phyloP scores from a whole-genome alignment of 92 coral and sea anemone genomes.

The Epizoanthus illoricatus region DNA sequence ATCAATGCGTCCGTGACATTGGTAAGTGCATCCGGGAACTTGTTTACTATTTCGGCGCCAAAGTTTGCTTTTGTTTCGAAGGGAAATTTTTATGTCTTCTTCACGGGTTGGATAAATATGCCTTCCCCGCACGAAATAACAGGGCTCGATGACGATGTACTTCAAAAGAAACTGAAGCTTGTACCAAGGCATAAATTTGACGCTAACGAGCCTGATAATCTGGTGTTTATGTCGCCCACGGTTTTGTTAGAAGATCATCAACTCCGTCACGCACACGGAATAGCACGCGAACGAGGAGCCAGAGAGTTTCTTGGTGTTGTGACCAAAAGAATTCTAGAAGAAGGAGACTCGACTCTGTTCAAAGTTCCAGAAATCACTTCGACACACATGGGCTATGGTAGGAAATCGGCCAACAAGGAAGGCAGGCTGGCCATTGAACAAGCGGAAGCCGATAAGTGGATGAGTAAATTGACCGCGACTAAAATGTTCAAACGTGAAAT shows the following conservation, averaged over 20 bases:
- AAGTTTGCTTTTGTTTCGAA: no score
- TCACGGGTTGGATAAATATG: not conserved
- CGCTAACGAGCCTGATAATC: constrained; percentile 27
- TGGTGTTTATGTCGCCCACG: constrained; percentile 42
- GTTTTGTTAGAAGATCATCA: constrained; percentile 18
- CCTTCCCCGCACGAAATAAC: constrained; percentile 24
- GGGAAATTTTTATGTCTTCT: no score
- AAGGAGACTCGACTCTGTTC: not conserved
- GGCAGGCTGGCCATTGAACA: constrained; percentile 16
- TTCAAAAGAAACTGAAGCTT: constrained; percentile 25
- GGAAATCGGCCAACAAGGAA: constrained; percentile 41
- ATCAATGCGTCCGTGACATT: no score
- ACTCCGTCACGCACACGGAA: not conserved
- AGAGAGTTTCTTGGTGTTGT: constrained; percentile 40
- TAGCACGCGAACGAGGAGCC: not conserved
- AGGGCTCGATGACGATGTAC: constrained; percentile 1
- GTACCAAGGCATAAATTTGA: constrained; percentile 20
- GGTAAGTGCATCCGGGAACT: no score
- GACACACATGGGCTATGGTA: constrained; percentile 50
- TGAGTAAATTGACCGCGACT: constrained; percentile 12
- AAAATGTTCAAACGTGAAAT: not conserved
- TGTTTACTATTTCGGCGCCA: no score
- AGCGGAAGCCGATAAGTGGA: constrained; percentile 41
- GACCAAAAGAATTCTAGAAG: constrained; percentile 18
- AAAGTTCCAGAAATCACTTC: constrained; percentile 34